Percentiles rank a stretch among this genome's conserved stretches.
Evolutionary conservation across 2,888 invertebrate species (phyloP).

Genomic region (Drosophila helvetica): DNA sequence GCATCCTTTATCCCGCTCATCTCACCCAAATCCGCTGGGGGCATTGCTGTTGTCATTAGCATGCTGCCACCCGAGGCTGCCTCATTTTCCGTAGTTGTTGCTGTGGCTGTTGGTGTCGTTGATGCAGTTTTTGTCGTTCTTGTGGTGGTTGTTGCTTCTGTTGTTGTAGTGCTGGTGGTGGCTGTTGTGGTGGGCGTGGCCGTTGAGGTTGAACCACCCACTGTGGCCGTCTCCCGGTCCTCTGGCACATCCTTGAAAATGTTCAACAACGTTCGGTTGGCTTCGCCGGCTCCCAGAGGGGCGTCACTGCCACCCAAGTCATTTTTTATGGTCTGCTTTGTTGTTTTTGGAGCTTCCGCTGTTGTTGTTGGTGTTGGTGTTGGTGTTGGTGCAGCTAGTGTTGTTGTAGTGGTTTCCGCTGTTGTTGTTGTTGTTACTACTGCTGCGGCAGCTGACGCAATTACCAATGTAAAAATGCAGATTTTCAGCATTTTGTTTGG

Average conservation of each 20-base stretch:
- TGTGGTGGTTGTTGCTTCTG: slow-evolving; percentile 30
- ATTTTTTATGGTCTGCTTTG: slow-evolving; percentile 56
- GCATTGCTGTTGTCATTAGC: slow-evolving; percentile 59
- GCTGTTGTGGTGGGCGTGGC: slow-evolving; percentile 73
- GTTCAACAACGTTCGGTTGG: slow-evolving; percentile 46
- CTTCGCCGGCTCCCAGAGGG: slow-evolving; percentile 37
- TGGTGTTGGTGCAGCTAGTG: slow-evolving; percentile 23
- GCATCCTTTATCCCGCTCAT: slow-evolving; percentile 73
- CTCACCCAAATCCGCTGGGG: slow-evolving; percentile 46
- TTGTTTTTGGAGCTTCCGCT: slow-evolving; percentile 23
- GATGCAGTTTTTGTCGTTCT: slow-evolving; percentile 50
- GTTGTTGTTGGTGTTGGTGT: slow-evolving; percentile 21
- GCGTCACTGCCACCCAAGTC: slow-evolving; percentile 53
- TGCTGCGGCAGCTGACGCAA: slow-evolving; percentile 56
- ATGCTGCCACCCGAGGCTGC: not conserved
- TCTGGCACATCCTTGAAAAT: slow-evolving; percentile 36
- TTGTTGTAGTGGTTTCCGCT: slow-evolving; percentile 26
- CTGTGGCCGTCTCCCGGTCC: slow-evolving; percentile 16
- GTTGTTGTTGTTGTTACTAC: slow-evolving; percentile 34
- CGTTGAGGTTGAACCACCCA: slow-evolving; percentile 64
- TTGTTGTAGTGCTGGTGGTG: slow-evolving; percentile 70
- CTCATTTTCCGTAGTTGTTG: slow-evolving; percentile 4
- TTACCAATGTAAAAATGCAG: slow-evolving; percentile 74
- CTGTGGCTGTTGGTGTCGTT: slow-evolving; percentile 24
- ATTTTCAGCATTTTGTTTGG: slow-evolving; percentile 72